Evolutionary conservation across 2,113 vertebrate species (phyloP), one percentile per base, ranked within the genome.

Genomic region (Oncorhynchus kisutch): DNA sequence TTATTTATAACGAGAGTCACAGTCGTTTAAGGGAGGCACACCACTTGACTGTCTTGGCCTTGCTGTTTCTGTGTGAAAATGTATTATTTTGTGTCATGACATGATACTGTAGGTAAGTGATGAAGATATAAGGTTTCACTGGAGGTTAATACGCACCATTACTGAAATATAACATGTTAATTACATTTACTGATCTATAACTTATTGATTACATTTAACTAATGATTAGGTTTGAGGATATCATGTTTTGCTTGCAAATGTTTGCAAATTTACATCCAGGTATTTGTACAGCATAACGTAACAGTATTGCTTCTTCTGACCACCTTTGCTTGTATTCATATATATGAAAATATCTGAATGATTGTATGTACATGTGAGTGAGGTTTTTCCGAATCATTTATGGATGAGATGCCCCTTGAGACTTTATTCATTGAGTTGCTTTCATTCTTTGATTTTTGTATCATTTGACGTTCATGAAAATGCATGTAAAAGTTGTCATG

Each of bases 31-130:
- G 9, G 77, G 80, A 83, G 67, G 86, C 71, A 12, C 71, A 74
- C 84, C 79, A 78, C 85, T 84, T 87, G 78, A 88, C 87, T 84
- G 74, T 85, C 77, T 85, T 82, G 82, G 87, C 87, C 88, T 90
- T 90, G 85, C 78, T 87, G 76, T 51, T n/a, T 31, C 34, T 25
- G 27, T 60, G 74, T 59, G 34, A 49, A 71, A 45, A 51, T 77
- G 45, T 71, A 25, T 29, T 25, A 13, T 64, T 45, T 74, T 34
- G 70, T 84, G 74, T 87, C 48, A 81, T 72, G 24, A 64, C 78
- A 81, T 76, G 67, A 70, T 78, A 34, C 77, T 83, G 67, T 78
- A 31, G 73, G 75, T 24, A 75, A 72, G 75, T 72, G 48, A 71
- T 73, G 57, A 54, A 34, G 49, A 54, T 16, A 14, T 54, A 54